These are phyloP conservation scores for Mesoclemmys tuberculata DNA, from an alignment of 2,113 vertebrate species.

Conservation along the genomic window DNA sequence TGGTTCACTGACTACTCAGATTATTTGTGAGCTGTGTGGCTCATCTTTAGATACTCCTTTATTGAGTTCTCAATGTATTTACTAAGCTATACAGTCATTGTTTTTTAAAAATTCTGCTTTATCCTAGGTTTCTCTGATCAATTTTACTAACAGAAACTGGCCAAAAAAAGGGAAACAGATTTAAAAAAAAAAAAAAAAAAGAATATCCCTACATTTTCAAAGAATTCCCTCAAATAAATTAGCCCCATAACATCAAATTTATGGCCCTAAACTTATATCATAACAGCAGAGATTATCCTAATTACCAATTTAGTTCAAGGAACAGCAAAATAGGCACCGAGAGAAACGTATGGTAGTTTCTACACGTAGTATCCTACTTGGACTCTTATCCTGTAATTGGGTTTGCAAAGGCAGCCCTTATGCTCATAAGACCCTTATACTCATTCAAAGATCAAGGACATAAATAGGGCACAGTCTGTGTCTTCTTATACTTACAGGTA, in stretches of 20 bases:
- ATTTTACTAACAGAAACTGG: background rate
- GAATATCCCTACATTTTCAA: background rate
- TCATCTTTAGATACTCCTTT: slow-evolving; percentile 48
- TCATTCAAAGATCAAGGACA: slow-evolving; percentile 50
- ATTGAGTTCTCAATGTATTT: slow-evolving; percentile 61
- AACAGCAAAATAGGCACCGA: slow-evolving; percentile 73
- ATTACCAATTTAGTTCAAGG: slow-evolving; percentile 76
- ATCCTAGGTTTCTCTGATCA: background rate
- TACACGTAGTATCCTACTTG: slow-evolving; percentile 72
- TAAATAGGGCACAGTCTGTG: slow-evolving; percentile 48
- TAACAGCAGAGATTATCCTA: slow-evolving; percentile 73
- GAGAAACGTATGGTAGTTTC: slow-evolving; percentile 75
- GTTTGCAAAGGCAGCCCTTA: slow-evolving; percentile 57
- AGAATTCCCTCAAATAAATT: slow-evolving; percentile 56
- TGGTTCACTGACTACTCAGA: slow-evolving; percentile 44
- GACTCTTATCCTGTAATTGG: slow-evolving; percentile 72
- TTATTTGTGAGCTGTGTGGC: slow-evolving; percentile 63
- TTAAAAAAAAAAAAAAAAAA: background rate
- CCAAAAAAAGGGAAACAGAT: background rate
- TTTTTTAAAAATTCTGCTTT: slow-evolving; percentile 43
- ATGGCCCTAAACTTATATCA: slow-evolving; percentile 55
- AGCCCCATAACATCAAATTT: slow-evolving; percentile 62
- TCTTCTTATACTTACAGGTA: slow-evolving; percentile 20
- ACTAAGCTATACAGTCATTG: slow-evolving; percentile 11
- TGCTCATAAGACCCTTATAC: background rate